Conservation (phyloP, 2,797 vertebrate genomes). For the Spheniscus humboldti region DNA sequence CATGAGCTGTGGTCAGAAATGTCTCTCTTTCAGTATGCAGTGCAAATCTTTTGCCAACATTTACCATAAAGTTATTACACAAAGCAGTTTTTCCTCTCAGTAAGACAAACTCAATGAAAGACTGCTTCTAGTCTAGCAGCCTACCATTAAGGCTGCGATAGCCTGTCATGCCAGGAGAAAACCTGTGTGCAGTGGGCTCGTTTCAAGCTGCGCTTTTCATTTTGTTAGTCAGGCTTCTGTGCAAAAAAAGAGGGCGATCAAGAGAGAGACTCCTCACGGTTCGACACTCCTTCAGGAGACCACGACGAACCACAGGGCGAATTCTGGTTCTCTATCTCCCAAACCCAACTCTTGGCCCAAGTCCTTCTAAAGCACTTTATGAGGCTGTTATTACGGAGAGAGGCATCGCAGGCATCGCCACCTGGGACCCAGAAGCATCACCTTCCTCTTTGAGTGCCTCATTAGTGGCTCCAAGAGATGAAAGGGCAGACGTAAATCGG, state of each 20-base stretch:
- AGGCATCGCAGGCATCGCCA: not conserved
- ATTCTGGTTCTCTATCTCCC: slow-evolving; percentile 27
- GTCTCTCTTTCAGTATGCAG: slow-evolving; percentile 91
- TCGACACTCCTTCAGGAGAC: slow-evolving; percentile 42
- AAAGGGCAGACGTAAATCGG: not conserved
- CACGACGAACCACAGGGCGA: not conserved
- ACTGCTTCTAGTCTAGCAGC: slow-evolving; percentile 81
- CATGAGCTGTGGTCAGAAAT: slow-evolving; percentile 95
- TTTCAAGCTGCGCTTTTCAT: slow-evolving; percentile 75
- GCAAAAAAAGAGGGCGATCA: slow-evolving; percentile 32
- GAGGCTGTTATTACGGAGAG: not conserved
- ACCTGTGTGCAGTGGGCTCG: slow-evolving; percentile 72
- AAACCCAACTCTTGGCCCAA: slow-evolving; percentile 29
- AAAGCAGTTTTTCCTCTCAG: slow-evolving; percentile 87
- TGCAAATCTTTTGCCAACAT: slow-evolving; percentile 86
- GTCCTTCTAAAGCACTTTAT: slow-evolving; percentile 2
- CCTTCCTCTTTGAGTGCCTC: not conserved
- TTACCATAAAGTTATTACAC: slow-evolving; percentile 90
- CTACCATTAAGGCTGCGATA: slow-evolving; percentile 76
- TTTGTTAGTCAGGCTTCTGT: slow-evolving; percentile 68
- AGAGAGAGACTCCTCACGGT: slow-evolving; percentile 8
- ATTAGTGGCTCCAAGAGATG: not conserved
- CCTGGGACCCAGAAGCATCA: not conserved
- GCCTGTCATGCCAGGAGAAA: slow-evolving; percentile 78
- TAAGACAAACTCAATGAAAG: slow-evolving; percentile 88